Base-by-base conservation (phyloP, 2,113 vertebrate genomes). In the Cyphomyrus plagiostoma region DNA sequence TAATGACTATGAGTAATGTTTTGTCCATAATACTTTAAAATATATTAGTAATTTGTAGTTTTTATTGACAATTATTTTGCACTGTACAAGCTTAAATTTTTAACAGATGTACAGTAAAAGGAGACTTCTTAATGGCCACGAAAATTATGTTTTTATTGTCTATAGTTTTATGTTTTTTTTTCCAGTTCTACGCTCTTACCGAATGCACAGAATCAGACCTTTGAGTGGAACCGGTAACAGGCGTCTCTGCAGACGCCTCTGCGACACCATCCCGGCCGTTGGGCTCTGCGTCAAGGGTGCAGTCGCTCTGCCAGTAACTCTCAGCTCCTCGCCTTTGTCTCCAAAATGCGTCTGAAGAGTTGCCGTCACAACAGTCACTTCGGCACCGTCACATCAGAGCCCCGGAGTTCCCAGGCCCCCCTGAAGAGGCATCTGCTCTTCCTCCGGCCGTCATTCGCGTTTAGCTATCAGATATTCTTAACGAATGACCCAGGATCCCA, bases 401-500 rank as follows among this genome's bases (percentile, higher is more conserved):
- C 8, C 7, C 21, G 21, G 10, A 46, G 39, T 45, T 11, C 42
- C 46, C 46, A n/a, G 35, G 35, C 74, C 74, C 35, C 62, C 62
- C 26, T 30, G 26, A 70, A 30, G 62, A 70, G 62, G n/a, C 26
- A 26, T 70, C 62, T 26, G 62, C 23, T 11, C 3, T 66, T 66
- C 23, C 9, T 3, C 45, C 35, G 30, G 17, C 10, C 62, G 10
- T 30, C n/a, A 11, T 26, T 13, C 62, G 10, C 0, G n/a, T 30
- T 13, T 70, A 30, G 62, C n/a, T 70, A 30, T 26, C n/a, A 11
- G n/a, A 70, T 30, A 70, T 66, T 26, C 93, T 95, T 94, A 89
- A 92, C 91, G 90, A 93, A 92, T 92, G 90, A 91, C 94, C 92
- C 92, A 91, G 77, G 92, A 91, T 93, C 92, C 91, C n/a, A 66